Evolutionary conservation across 2,113 vertebrate species (phyloP), one percentile per base, ranked within the genome.

Genomic region (Pagrus major): DNA sequence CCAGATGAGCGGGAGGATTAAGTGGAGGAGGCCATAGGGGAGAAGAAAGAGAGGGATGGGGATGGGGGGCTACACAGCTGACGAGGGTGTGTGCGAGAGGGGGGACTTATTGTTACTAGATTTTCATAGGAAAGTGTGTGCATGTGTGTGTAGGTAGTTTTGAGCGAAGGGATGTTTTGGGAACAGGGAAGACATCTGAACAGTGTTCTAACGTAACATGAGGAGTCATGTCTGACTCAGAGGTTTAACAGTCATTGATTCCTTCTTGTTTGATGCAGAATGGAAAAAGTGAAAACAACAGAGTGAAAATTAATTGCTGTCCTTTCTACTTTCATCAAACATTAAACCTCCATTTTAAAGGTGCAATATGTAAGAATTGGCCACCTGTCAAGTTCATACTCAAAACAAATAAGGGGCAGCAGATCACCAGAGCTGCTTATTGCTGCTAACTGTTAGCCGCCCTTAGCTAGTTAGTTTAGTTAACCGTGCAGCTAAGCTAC

Each of bases 1-100:
- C 90, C 92, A 94, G 88, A 94, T 94, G 93, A 94, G 90, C 84
- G 52, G 88, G 91, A 88, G 93, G 92, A 94, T 94, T 94, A 93
- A 82, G 84, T 83, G 82, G 85, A 91, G 81, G 84, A 77, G 86
- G 87, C 91, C 91, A 70, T 71, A 55, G 69, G 80, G 81, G 87
- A 86, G 73, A n/a, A 83, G 70, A 55, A 81, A 74, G 35, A 80
- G 70, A 86, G 76, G 88, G 86, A 86, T 76, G 73, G 80, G 56
- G 58, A 79, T 52, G 77, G 74, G 72, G 75, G 82, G 58, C 76
- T 84, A 56, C 63, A 84, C 84, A 89, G 89, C 88, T 91, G 77
- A 86, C 74, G 41, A 54, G 47, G 51, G n/a, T n/a, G n/a, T n/a
- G n/a, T n/a, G n/a, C n/a, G 47, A 25, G 39, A 49, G 31, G 52